These are phyloP conservation scores for Polyommatus icarus DNA, from an alignment of 2,888 invertebrate genomes.

Conservation along the genomic window DNA sequence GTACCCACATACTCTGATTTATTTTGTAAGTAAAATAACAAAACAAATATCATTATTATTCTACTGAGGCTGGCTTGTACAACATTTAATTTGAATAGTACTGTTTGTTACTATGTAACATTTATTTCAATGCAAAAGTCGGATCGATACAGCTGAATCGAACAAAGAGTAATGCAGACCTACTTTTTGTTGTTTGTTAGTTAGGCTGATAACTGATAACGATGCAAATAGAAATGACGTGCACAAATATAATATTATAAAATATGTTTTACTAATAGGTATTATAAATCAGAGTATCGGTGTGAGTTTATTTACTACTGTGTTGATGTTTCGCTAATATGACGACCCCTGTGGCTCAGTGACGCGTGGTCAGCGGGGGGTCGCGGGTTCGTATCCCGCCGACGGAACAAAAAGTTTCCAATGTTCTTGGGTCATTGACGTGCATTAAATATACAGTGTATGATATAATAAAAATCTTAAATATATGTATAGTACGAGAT, in stretches of 20 bases:
- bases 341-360: too few species aligned
- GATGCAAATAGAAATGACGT: background rate
- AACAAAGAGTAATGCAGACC: background rate
- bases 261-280: background rate
- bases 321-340: background rate
- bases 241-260: background rate
- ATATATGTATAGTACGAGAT: too few species aligned
- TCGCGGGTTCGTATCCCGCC: too few species aligned
- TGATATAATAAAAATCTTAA: too few species aligned
- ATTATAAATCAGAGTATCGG: slow-evolving; percentile 1
- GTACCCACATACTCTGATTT: slow-evolving; percentile 9
- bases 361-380: too few species aligned
- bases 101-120: background rate
- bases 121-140: background rate
- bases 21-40: background rate
- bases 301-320: slow-evolving; percentile 11
- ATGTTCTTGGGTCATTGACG: too few species aligned
- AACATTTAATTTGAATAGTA: background rate
- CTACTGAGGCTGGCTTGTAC: background rate
- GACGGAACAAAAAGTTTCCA: too few species aligned
- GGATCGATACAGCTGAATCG: background rate
- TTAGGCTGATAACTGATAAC: background rate
- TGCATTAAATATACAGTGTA: too few species aligned
- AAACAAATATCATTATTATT: background rate
- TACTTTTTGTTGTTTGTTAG: background rate